phyloP scores from a whole-genome alignment of 2,888 invertebrate species.

The Pherbina coryleti region DNA sequence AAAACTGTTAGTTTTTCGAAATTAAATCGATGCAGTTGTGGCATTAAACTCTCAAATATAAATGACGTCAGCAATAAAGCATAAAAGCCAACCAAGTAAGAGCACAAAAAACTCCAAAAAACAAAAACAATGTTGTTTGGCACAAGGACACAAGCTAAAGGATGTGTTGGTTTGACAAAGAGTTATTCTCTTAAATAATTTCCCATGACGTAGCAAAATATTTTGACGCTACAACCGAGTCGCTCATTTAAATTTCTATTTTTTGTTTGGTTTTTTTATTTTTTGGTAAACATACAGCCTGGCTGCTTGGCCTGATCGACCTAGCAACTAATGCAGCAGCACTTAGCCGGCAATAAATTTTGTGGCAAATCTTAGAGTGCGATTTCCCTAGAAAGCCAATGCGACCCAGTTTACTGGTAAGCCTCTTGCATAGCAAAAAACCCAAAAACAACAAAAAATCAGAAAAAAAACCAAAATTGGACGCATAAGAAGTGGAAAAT shows the following conservation, averaged over 20 bases:
- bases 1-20: no score
- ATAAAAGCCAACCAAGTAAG: neutral
- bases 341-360: conserved; percentile 5
- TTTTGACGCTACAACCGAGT: neutral
- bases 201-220: conserved; percentile 29
- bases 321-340: neutral
- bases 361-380: neutral
- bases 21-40: no score
- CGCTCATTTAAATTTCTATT: conserved; percentile 18
- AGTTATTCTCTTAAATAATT: conserved; percentile 11
- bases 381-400: conserved; percentile 20
- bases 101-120: neutral
- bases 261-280: neutral
- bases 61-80: conserved; percentile 11
- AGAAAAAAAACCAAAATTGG: neutral
- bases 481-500: conserved; percentile 2
- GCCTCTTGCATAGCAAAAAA: neutral
- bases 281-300: no score
- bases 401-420: neutral
- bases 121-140: neutral
- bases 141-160: neutral
- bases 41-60: neutral
- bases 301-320: neutral
- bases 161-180: neutral
- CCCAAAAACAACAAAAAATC: neutral